Conservation (phyloP, 2,113 vertebrate genomes). For the Pseudolaguvia tuberculata region DNA sequence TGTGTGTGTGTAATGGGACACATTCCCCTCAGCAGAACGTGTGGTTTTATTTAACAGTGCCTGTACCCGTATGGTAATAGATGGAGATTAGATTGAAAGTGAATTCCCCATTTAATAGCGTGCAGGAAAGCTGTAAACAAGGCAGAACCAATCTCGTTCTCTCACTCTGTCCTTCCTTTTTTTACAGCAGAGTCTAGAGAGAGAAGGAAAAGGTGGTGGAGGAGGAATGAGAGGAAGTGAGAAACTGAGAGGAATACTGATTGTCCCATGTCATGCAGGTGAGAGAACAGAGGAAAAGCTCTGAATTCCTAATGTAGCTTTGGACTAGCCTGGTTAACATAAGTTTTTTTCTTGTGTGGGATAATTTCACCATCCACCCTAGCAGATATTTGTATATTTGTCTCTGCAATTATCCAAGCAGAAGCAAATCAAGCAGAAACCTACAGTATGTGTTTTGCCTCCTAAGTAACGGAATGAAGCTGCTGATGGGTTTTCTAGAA, state of each 20-base stretch:
- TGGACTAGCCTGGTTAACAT: slow-evolving; percentile 53
- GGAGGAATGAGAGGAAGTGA: slow-evolving; percentile 11
- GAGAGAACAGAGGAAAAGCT: slow-evolving; percentile 57
- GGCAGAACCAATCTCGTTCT: slow-evolving; percentile 38
- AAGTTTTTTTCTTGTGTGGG: slow-evolving; percentile 51
- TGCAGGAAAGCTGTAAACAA: slow-evolving; percentile 61
- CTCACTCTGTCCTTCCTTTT: not conserved
- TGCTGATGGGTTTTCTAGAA: not conserved
- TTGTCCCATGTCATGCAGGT: slow-evolving; percentile 55
- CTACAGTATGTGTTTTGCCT: slow-evolving; percentile 15
- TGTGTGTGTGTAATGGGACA: too few species aligned
- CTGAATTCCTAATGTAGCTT: slow-evolving; percentile 58
- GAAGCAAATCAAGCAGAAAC: slow-evolving; percentile 6
- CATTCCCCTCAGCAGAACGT: slow-evolving; percentile 37
- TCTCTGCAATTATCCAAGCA: slow-evolving; percentile 11
- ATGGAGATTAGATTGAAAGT: slow-evolving; percentile 62
- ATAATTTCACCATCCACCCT: slow-evolving; percentile 49
- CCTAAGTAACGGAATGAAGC: not conserved
- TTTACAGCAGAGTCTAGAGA: slow-evolving; percentile 41
- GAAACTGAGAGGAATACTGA: slow-evolving; percentile 59
- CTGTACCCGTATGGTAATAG: slow-evolving; percentile 55
- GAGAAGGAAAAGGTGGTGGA: slow-evolving; percentile 49
- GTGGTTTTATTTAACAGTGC: slow-evolving; percentile 54
- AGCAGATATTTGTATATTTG: slow-evolving; percentile 29
- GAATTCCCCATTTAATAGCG: slow-evolving; percentile 58